Percentiles rank a stretch among this genome's conserved stretches.
Evolutionary conservation across 2,113 vertebrate species (phyloP).

Genomic region (Lipophrys pholis): DNA sequence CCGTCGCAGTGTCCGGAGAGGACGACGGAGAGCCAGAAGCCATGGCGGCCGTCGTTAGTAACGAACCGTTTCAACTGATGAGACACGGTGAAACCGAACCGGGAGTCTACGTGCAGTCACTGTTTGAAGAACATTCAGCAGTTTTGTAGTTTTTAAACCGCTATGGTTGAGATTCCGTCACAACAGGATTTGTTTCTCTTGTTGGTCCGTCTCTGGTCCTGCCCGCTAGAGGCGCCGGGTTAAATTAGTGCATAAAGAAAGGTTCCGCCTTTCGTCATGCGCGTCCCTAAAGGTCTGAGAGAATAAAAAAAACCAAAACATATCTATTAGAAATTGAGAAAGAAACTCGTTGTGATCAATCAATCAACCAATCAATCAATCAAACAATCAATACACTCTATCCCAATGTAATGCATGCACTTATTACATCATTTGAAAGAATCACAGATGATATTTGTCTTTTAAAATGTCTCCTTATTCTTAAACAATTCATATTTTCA

Average conservation of each 20-base stretch:
- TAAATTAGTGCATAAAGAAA: neutral
- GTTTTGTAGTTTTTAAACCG: slow-evolving; percentile 26
- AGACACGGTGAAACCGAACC: neutral
- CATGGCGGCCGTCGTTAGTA: slow-evolving; percentile 72
- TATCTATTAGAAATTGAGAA: too few species aligned
- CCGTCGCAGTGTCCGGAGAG: slow-evolving; percentile 84
- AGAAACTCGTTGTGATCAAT: too few species aligned
- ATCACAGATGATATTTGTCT: too few species aligned
- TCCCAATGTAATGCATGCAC: too few species aligned
- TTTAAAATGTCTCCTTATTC: too few species aligned
- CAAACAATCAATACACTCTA: too few species aligned
- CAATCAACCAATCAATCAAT: too few species aligned
- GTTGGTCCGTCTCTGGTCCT: slow-evolving; percentile 74
- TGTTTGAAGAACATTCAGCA: neutral
- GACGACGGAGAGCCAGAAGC: slow-evolving; percentile 85
- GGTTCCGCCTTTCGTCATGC: slow-evolving; percentile 46
- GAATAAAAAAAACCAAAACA: neutral
- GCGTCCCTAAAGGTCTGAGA: neutral
- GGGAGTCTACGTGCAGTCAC: neutral
- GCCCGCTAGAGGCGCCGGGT: slow-evolving; percentile 53
- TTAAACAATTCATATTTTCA: too few species aligned
- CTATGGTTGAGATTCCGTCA: slow-evolving; percentile 29
- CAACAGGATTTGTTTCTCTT: slow-evolving; percentile 72
- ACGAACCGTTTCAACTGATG: neutral
- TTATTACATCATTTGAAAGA: too few species aligned